Evolutionary conservation across 2,113 vertebrate genomes (phyloP), one percentile per base, ranked within the genome.

Genomic region (Illadopsis cleaveri): DNA sequence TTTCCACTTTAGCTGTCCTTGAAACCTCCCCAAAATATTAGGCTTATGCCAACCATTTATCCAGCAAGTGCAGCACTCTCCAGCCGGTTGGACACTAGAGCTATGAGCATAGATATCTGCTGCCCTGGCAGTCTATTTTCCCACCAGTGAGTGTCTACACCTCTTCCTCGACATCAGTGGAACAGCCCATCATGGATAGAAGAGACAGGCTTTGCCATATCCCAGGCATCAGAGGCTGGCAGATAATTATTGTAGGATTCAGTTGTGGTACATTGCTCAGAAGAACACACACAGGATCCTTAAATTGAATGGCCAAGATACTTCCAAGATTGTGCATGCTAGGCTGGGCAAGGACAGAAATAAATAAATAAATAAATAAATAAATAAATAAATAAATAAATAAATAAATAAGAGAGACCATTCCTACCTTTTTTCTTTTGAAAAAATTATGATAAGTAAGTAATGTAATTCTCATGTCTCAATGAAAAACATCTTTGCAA

Each of bases 391-490:
- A n/a, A n/a, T n/a, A n/a, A n/a, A n/a, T n/a, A n/a, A n/a, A n/a
- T n/a, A n/a, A n/a, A n/a, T n/a, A n/a, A n/a, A n/a, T n/a, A n/a
- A n/a, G n/a, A n/a, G n/a, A n/a, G n/a, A n/a, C 62, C 72, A 76
- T 44, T 86, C 38, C 57, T 48, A 66, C 56, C 20, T 77, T 86
- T 89, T 73, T 82, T 31, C 69, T 90, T 96, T 86, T 91, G 45
- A 95, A 97, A 95, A 40, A 95, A 94, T 96, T 90, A 71, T 85
- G 64, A 37, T 82, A 93, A 95, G 61, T 93, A 96, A 96, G 61
- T 93, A 96, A 96, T 77, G 87, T n/a, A 91, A 51, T 86, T 95
- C 79, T 93, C 61, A 85, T 93, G 82, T 66, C 85, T 86, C 21
- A 11, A 30, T 64, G 54, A 90, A 93, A 75, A 56, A 40, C 27